phyloP scores from a whole-genome alignment of 2,888 invertebrate genomes.

The Microchrysa polita region DNA sequence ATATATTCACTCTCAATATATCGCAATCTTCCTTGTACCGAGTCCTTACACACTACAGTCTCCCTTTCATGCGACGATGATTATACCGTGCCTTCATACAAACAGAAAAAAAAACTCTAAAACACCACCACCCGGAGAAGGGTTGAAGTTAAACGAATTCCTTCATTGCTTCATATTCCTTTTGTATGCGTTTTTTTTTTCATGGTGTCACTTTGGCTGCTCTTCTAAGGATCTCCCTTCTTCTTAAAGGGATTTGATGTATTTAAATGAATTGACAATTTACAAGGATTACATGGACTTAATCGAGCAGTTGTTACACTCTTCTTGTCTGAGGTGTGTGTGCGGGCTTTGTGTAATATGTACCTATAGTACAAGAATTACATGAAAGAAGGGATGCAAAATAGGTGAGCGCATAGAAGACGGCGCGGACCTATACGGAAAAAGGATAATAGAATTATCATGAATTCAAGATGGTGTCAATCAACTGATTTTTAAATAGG shows the following conservation, averaged over 20 bases:
- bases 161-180: too few relatives aligned
- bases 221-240: background rate
- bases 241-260: conserved; percentile 34
- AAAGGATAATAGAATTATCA: conserved; percentile 34
- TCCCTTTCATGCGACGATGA: too few relatives aligned
- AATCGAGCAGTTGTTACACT: conserved; percentile 43
- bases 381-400: conserved; percentile 41
- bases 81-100: too few relatives aligned
- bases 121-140: conserved; percentile 19
- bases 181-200: background rate
- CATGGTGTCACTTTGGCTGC: background rate
- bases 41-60: background rate
- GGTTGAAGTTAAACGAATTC: conserved; percentile 35
- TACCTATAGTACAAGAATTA: conserved; percentile 35
- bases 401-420: conserved; percentile 1
- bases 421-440: too few relatives aligned
- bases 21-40: conserved; percentile 12
- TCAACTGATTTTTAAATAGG: conserved; percentile 14
- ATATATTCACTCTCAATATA: background rate
- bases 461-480: conserved; percentile 44
- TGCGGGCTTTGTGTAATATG: too few relatives aligned
- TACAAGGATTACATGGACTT: conserved; percentile 43
- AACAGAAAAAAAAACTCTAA: too few relatives aligned
- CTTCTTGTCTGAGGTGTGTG: conserved; percentile 39
- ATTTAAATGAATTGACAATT: conserved; percentile 50